These are phyloP conservation scores for Eristalinus sepulchralis DNA, from an alignment of 2,888 invertebrate genomes.

Conservation along the genomic window DNA sequence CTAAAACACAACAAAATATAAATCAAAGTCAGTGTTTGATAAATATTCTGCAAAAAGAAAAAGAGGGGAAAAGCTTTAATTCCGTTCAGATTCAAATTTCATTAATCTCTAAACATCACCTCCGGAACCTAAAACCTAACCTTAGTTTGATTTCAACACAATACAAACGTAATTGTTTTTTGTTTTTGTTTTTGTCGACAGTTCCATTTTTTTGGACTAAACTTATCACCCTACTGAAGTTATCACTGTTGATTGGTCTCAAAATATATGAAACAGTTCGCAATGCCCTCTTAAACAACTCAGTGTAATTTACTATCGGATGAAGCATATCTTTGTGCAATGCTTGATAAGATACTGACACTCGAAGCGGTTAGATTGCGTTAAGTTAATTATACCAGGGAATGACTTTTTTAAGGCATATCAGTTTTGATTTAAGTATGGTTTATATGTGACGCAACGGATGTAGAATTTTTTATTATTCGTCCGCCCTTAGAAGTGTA, in stretches of 20 bases:
- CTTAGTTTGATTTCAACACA: neutral
- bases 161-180: neutral
- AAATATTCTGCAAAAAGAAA: neutral
- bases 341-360: neutral
- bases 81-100: neutral
- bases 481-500: no score
- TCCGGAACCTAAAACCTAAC: neutral
- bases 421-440: no score
- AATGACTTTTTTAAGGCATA: no score
- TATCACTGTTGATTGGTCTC: neutral
- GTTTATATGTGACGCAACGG: no score
- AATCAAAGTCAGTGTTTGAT: neutral
- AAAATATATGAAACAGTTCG: neutral
- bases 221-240: neutral
- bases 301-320: neutral
- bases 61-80: neutral
- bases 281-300: neutral
- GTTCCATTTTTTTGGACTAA: neutral
- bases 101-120: neutral
- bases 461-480: no score
- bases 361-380: neutral
- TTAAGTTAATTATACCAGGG: neutral
- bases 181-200: neutral
- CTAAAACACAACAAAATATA: neutral
- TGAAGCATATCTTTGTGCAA: neutral